Evolutionary conservation across 2,888 invertebrate species (phyloP).

Genomic region (Pristionchus exspectatus): DNA sequence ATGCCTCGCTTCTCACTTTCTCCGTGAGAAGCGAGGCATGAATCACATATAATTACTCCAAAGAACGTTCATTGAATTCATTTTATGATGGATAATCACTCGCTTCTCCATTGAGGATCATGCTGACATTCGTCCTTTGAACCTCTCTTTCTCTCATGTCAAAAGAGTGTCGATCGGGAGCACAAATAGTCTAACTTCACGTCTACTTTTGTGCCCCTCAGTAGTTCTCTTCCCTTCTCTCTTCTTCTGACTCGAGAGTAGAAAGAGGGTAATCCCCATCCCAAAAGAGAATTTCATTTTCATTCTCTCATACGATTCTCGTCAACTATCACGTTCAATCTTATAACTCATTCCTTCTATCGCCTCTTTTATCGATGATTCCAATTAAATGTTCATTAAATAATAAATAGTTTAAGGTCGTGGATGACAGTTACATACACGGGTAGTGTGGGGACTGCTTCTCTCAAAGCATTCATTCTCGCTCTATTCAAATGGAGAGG

Average conservation of each 20-base stretch:
- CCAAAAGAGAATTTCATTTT: conserved; percentile 36
- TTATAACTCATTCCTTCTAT: not conserved
- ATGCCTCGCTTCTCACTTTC: no score
- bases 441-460: conserved; percentile 30
- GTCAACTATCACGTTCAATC: not conserved
- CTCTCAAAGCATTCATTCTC: conserved; percentile 41
- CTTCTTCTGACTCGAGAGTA: conserved; percentile 24
- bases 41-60: not conserved
- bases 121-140: not conserved
- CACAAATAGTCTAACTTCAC: conserved; percentile 40
- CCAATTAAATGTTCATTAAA: not conserved
- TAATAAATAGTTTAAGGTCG: not conserved
- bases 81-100: not conserved
- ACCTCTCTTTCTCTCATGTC: not conserved
- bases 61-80: not conserved
- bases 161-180: conserved; percentile 33
- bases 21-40: no score
- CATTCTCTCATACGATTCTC: not conserved
- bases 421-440: conserved; percentile 54
- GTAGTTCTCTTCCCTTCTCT: conserved; percentile 14
- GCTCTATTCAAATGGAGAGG: conserved; percentile 51
- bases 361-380: not conserved
- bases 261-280: conserved; percentile 10
- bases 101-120: not conserved
- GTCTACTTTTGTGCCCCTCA: conserved; percentile 6